Evolutionary conservation across 1,140 invertebrate species (phyloP), one percentile per base, ranked within the genome.

Genomic region (Schlechtendalia chinensis): DNA sequence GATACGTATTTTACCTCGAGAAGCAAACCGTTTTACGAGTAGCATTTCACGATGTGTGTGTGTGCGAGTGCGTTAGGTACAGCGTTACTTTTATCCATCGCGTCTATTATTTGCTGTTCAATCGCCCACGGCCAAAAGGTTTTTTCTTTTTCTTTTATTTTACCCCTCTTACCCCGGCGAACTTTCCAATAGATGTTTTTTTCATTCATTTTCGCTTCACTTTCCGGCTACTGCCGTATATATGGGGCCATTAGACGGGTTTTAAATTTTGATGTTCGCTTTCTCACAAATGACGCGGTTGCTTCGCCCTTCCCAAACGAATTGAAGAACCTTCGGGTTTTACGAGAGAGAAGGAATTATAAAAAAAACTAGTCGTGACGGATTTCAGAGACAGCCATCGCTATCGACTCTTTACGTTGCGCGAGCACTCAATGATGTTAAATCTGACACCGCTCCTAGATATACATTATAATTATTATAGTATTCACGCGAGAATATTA

Each of bases 181-280:
- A 69, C 67, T 69, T 24, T 10, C 22, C 14, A 17, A 69, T 24
- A 27, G 16, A 24, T 22, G 45, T 69, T 50, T 69, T 47, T 69
- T 47, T 50, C 16, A 4, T 39, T 39, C 8, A 39, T 39, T 22
- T 59, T n/a, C 22, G 54, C 6, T 22, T 56, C 4, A 16, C 5
- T 54, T 69, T 22, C 6, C 22, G 67, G 12, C 12, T 6, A 24
- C n/a, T 12, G 8, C 10, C 22, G 22, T 12, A 32, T 50, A 69
- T 69, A 24, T 14, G 5, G 22, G 45, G 8, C 67, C 45, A 69
- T 69, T 69, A 69, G 67, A 2, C 14, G 22, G 67, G 67, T 69
- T 69, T 69, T 22, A 69, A 69, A 69, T 69, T 47, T 69, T 69
- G 50, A 69, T 69, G 22, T 69, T 50, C 45, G 22, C 50, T 69